phyloP scores from a whole-genome alignment of 2,113 vertebrate genomes.

The Melanotaenia duboulayi region DNA sequence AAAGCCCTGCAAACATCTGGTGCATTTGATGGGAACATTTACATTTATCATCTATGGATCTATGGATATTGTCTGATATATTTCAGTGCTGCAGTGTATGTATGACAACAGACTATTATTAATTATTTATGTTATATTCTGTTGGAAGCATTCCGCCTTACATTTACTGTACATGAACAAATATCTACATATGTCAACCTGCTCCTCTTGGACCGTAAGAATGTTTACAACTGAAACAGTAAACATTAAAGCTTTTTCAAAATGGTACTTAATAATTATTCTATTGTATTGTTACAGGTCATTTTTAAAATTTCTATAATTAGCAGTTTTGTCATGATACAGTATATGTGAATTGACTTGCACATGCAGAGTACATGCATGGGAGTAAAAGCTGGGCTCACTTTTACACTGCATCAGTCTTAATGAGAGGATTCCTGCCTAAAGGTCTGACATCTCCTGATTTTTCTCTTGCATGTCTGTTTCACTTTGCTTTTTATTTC shows the following conservation, averaged over 20 bases:
- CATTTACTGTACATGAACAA: background rate
- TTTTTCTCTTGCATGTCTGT: slow-evolving; percentile 30
- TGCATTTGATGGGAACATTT: background rate
- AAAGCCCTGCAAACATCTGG: background rate
- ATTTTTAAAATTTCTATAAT: slow-evolving; percentile 23
- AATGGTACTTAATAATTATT: background rate
- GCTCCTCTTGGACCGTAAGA: background rate
- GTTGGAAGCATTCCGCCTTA: background rate
- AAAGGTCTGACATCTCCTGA: slow-evolving; percentile 13
- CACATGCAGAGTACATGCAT: slow-evolving; percentile 13
- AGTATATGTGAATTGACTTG: slow-evolving; percentile 44
- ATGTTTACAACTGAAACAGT: background rate
- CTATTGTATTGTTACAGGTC: slow-evolving; percentile 4
- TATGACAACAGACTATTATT: background rate
- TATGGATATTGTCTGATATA: background rate
- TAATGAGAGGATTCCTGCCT: slow-evolving; percentile 46
- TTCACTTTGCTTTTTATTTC: slow-evolving; percentile 47
- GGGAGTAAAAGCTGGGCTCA: slow-evolving; percentile 19
- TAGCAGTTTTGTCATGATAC: slow-evolving; percentile 26
- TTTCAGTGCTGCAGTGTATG: background rate
- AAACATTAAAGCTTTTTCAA: background rate
- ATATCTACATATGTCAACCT: background rate
- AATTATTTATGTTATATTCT: too few species aligned
- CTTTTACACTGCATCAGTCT: slow-evolving; percentile 57
- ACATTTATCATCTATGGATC: background rate